Conservation (phyloP, 2,888 invertebrate genomes). For the Drosophila nr. fundita region DNA sequence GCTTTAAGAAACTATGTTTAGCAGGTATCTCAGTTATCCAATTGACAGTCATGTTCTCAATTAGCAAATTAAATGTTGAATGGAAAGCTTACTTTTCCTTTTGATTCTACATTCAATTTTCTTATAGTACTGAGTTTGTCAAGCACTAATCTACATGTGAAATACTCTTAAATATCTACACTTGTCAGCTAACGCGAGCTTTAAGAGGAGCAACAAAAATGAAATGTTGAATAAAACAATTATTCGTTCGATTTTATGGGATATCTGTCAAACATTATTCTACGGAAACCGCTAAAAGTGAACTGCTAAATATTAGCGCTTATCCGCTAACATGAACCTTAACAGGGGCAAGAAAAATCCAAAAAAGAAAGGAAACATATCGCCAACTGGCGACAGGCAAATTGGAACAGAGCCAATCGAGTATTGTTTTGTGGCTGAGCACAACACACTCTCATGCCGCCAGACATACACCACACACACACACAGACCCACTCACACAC, state of each 20-base stretch:
- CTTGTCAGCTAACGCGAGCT: neutral
- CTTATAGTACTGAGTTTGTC: neutral
- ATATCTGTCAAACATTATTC: conserved; percentile 85
- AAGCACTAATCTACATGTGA: neutral
- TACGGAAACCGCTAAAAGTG: neutral
- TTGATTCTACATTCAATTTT: neutral
- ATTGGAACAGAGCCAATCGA: conserved; percentile 33
- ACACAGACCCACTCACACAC: conserved; percentile 5
- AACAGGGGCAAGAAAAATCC: neutral
- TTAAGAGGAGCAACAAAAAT: neutral
- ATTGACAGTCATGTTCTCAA: conserved; percentile 22
- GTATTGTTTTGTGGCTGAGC: conserved; percentile 35
- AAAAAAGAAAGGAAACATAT: neutral
- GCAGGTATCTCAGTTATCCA: conserved; percentile 9
- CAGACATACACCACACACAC: conserved; percentile 1
- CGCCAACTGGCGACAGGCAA: conserved; percentile 6
- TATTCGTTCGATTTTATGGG: no score
- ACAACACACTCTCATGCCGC: conserved; percentile 26
- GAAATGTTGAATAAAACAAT: no score
- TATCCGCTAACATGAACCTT: neutral
- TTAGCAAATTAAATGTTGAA: conserved; percentile 49
- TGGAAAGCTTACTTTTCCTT: conserved; percentile 34
- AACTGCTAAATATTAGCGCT: neutral
- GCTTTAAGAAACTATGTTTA: conserved; percentile 9
- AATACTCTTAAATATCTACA: neutral